Base-by-base conservation (phyloP, 2,113 vertebrate species). In the Ammodytes dubius region DNA sequence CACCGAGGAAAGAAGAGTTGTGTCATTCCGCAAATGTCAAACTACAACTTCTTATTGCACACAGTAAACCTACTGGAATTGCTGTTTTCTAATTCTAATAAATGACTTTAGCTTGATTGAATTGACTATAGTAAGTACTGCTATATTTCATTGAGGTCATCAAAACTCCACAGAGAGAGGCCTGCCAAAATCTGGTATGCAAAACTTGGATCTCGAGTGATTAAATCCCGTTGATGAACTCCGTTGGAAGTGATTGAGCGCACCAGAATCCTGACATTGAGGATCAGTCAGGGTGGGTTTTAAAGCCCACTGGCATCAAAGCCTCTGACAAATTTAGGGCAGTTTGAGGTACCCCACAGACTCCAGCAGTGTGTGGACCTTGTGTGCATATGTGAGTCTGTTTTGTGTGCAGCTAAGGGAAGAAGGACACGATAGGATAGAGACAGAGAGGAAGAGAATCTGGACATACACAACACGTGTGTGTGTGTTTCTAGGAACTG, bases 321-420 rank as follows among this genome's bases (percentile, higher is more conserved):
- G 83, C 89, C 72, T 88, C 68, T 91, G 92, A 91, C 91, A 93
- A 91, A 93, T 94, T 91, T 92, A 92, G 90, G 91, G 93, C 92
- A 91, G 87, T 93, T 90, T 89, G 87, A 90, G 81, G 64, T 49
- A 85, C 91, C 88, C 91, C 42, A 74, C 54, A 86, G 91, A 89
- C 86, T 89, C 84, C 85, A 84, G 73, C 66, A 64, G 84, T 75
- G 82, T 81, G 84, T 45, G 59, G 84, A 74, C 64, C 81, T 27
- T 27, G 27, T 71, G 71, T 83, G 83, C 52, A 57, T 69, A 40
- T 79, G 75, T 67, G 76, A 53, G 80, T 88, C 39, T 76, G 80
- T 27, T 85, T 70, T 71, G 87, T 78, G 75, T 75, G 81, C 39
- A 68, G 80, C 63, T 83, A 66, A 83, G 46, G 68, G 75, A 83